Conservation (phyloP, 1,140 invertebrate genomes). For the Dreissena polymorpha region DNA sequence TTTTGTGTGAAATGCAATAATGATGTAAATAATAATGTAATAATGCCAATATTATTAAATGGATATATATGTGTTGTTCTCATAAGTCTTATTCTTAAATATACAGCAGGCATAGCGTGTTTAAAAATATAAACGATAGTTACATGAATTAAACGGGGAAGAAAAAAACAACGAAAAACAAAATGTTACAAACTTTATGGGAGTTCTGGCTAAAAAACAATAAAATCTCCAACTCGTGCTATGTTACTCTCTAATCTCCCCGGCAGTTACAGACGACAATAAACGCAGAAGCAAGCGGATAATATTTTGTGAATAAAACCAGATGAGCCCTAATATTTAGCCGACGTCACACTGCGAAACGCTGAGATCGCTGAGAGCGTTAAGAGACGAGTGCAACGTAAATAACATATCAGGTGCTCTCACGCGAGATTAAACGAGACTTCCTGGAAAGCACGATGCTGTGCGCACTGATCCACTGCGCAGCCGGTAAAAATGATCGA, state of each 20-base stretch:
- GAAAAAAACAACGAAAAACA: not conserved
- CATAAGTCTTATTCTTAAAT: no score
- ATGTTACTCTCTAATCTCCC: not conserved
- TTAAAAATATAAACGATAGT: not conserved
- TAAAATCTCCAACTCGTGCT: not conserved
- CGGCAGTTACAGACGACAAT: not conserved
- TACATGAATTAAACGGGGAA: not conserved
- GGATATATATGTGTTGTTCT: no score
- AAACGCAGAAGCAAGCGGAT: not conserved
- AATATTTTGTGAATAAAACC: constrained; percentile 52
- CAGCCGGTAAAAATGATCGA: constrained; percentile 37
- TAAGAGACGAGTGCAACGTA: constrained; percentile 40
- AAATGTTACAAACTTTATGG: not conserved
- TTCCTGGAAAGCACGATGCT: constrained; percentile 51
- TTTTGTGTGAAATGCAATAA: no score
- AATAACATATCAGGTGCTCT: constrained; percentile 55
- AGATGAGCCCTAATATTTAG: constrained; percentile 49
- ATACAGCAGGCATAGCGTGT: not conserved
- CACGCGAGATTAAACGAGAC: constrained; percentile 53
- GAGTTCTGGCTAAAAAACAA: not conserved
- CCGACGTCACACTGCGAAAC: constrained; percentile 25
- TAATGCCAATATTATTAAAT: no score
- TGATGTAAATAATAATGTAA: no score
- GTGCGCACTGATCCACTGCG: constrained; percentile 46
- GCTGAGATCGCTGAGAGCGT: constrained; percentile 28